Evolutionary conservation across 2,888 invertebrate genomes (phyloP), one percentile per base, ranked within the genome.

Genomic region (Drosophila merina): DNA sequence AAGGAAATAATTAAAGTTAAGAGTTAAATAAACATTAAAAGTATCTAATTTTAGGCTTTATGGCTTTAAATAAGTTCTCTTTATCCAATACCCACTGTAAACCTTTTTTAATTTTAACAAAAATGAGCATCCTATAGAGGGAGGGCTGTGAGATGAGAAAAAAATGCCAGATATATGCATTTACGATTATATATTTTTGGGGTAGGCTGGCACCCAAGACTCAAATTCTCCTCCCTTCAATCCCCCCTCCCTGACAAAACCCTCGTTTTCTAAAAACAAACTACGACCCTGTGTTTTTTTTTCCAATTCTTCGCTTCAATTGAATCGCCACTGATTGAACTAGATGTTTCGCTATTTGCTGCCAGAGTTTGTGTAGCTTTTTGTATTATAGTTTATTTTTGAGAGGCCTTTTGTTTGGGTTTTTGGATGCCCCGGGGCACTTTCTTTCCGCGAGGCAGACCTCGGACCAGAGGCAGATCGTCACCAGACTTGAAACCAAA

Each of bases 241-340:
- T 5, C n/a, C 5, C 36, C 12, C 2, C 36, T 6, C n/a, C 36
- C n/a, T 6, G 2, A 1, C 1, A 6, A 2, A 36, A n/a, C 36
- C 36, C 36, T n/a, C n/a, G 14, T 14, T 20, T 42, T 12, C 33
- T 20, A 12, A 7, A 12, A 44, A 14, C 25, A 33, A 14, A 26
- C 31, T 33, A 14, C 56, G 50, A 49, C 50, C 56, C 48, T 36
- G 50, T 4, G 2, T 20, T 20, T 20, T 20, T 5, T 3, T 38
- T 10, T 44, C 7, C 26, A 36, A 49, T 20, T 47, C n/a, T 7
- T 6, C 25, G 14, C 42, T 57, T 59, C 12, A 36, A 47, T 38
- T 60, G 59, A 60, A 60, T 60, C 14, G 59, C 60, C 45, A 47
- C 60, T 45, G 60, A 60, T 60, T 60, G 60, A 38, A 60, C 59